Base-by-base conservation (phyloP, 2,888 invertebrate species). In the Carcina quercana region DNA sequence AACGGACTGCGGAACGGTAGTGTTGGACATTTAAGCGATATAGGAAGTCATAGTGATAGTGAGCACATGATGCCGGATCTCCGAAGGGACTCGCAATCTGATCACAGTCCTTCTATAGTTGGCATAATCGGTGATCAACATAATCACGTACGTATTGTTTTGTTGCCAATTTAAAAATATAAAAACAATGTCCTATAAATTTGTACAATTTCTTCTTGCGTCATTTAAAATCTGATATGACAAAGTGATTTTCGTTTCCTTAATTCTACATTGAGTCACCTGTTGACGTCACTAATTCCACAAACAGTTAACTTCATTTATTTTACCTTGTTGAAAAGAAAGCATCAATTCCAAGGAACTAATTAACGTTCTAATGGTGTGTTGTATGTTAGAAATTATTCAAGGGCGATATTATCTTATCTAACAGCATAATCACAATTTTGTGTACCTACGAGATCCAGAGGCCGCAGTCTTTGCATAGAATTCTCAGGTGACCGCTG, bases 71-170 rank as follows among this genome's bases (percentile, higher is more conserved):
- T 56, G 7, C n/a, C 24, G 11, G 72, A 72, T 32, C 40, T 61
- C 29, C 58, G 70, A 28, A 55, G 72, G 36, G 76, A 76, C 45
- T 71, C 75, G n/a, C 72, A 76, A 36, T 65, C 71, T 25, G 76
- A 76, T 21, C 75, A 75, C 40, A 80, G 70, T 45, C 71, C 78
- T 28, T 83, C 79, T 30, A 85, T 86, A 43, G 79, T 86, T 29
- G 85, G 84, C 34, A 85, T 85, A 49, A 69, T 86, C 20, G 86
- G 85, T 35, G 83, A 76, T 43, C 85, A 83, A 50, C 83, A 84
- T 32, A 76, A 71, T 51, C 73, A 86, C 67, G 86, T 86, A 83
- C 40, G 86, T 79, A 68, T 45, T 32, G 13, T 35, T 26, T 20
- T 29, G 12, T 8, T 24, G 12, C n/a, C n/a, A n/a, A n/a, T n/a